phyloP scores from a whole-genome alignment of 2,797 vertebrate genomes.

The Pipistrellus pipistrellus region DNA sequence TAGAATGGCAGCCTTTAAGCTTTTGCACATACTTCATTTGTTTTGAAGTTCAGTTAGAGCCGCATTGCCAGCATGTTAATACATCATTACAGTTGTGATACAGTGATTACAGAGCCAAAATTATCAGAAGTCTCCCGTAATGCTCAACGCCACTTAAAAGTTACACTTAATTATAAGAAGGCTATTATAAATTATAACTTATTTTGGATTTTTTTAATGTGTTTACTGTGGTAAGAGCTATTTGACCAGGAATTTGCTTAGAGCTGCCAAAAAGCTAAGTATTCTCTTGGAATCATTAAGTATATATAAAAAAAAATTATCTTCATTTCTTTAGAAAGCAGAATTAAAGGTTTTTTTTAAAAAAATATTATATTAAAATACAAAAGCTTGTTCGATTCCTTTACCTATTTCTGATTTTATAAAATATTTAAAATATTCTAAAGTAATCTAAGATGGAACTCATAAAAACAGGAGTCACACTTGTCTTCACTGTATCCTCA shows the following conservation, averaged over 20 bases:
- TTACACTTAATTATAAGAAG: conserved; percentile 29
- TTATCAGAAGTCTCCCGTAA: background rate
- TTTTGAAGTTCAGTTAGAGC: conserved; percentile 36
- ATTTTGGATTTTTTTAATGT: background rate
- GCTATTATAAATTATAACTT: background rate
- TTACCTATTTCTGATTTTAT: conserved; percentile 24
- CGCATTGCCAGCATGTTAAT: background rate
- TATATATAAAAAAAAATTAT: conserved; percentile 8
- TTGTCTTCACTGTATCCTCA: conserved; percentile 3
- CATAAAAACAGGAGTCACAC: background rate
- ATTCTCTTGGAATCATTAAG: conserved; percentile 38
- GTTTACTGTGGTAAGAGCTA: background rate
- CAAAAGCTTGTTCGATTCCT: background rate
- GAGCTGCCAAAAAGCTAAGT: background rate
- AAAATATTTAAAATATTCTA: conserved; percentile 24
- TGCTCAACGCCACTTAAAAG: background rate
- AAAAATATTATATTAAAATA: conserved; percentile 50
- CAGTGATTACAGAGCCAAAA: conserved; percentile 22
- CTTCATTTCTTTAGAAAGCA: conserved; percentile 44
- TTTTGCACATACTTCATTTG: background rate
- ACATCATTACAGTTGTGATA: background rate
- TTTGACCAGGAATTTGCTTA: conserved; percentile 60
- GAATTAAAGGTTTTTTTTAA: conserved; percentile 12
- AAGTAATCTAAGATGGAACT: background rate
- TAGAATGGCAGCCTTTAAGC: background rate